Evolutionary conservation across 2,113 vertebrate genomes (phyloP).

Genomic region (Candoia aspera): DNA sequence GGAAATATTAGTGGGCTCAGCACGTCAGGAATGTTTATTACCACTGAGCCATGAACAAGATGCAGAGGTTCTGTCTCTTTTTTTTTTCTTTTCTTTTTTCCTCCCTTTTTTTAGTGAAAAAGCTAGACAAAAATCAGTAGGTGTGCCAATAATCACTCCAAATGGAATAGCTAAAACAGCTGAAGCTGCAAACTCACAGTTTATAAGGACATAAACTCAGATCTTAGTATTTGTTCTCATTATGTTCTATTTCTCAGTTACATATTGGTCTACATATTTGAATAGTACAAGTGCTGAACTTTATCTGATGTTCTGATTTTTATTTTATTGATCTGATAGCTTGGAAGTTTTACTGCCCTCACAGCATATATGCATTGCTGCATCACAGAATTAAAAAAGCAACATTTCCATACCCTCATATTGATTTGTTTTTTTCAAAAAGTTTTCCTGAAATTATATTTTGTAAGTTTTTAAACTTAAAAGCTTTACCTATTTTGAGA

Average conservation of each 20-base stretch:
- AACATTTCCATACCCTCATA: background rate
- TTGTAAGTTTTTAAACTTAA: background rate
- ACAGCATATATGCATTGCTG: background rate
- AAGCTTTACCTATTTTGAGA: too few relatives aligned
- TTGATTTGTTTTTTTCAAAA: background rate
- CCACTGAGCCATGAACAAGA: conserved; percentile 32
- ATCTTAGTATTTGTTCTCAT: background rate
- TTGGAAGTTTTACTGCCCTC: background rate
- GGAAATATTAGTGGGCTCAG: conserved; percentile 37
- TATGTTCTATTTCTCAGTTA: background rate
- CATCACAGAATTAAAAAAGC: background rate
- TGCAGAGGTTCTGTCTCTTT: background rate
- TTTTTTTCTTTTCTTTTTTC: background rate
- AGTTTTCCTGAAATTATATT: background rate
- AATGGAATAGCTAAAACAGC: conserved; percentile 3
- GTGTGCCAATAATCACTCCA: background rate
- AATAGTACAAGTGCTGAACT: background rate
- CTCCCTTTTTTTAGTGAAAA: background rate
- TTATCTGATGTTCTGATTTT: background rate
- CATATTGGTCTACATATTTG: background rate
- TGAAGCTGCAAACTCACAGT: conserved; percentile 19
- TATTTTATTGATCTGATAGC: background rate
- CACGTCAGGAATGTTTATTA: conserved; percentile 43
- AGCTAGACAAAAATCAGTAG: conserved; percentile 45
- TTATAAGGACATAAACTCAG: background rate